Conservation (phyloP, 1,140 invertebrate species). For the Paraescarpia echinospica region DNA sequence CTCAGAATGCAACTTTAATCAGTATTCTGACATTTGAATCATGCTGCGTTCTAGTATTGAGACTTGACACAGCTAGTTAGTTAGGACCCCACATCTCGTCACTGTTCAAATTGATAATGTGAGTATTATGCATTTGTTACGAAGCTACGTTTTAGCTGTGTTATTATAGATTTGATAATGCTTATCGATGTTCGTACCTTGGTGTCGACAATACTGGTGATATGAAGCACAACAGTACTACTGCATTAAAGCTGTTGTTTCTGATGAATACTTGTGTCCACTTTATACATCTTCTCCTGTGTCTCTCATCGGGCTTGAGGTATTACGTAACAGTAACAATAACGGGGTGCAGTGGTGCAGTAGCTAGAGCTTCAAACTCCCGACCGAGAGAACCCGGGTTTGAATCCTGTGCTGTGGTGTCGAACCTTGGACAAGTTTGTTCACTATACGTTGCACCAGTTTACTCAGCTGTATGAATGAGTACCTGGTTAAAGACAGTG, state of each 20-base stretch:
- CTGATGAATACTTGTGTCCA: neutral
- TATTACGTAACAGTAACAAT: no score
- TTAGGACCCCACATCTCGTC: neutral
- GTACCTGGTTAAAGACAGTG: no score
- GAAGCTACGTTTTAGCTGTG: neutral
- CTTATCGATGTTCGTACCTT: neutral
- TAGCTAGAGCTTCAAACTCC: no score
- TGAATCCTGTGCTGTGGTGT: no score
- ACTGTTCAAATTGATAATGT: neutral
- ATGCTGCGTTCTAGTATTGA: neutral
- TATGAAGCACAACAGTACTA: neutral
- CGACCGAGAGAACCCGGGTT: no score
- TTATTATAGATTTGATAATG: neutral
- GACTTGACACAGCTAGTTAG: neutral
- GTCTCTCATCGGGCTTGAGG: no score
- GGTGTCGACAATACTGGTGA: neutral
- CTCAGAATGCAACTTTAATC: neutral
- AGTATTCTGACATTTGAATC: neutral
- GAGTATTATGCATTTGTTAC: neutral
- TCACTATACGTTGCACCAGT: no score
- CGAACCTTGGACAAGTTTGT: no score
- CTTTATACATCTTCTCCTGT: neutral
- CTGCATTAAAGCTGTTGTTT: constrained; percentile 5
- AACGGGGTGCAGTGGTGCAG: no score
- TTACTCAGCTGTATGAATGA: no score